phyloP scores from a whole-genome alignment of 2,113 vertebrate genomes.

The Tenrec ecaudatus region DNA sequence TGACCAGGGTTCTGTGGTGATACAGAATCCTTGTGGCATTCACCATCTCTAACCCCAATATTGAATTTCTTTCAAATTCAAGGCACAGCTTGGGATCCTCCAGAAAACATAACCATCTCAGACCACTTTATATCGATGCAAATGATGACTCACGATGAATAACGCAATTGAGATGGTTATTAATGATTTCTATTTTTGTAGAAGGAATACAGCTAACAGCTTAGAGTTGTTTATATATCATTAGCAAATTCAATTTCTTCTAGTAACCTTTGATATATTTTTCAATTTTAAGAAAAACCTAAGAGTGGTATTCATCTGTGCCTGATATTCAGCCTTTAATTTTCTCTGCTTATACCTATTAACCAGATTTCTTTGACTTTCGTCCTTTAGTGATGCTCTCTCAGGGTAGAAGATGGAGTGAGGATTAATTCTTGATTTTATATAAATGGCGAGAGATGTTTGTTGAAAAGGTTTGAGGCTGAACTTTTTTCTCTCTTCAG shows the following conservation, averaged over 20 bases:
- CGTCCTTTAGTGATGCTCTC: slow-evolving; percentile 12
- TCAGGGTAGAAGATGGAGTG: slow-evolving; percentile 3
- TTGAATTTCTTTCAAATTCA: background rate
- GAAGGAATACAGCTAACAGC: slow-evolving; percentile 42
- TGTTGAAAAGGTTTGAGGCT: slow-evolving; percentile 25
- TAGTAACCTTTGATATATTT: slow-evolving; percentile 56
- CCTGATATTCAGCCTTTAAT: background rate
- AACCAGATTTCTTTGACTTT: slow-evolving; percentile 24
- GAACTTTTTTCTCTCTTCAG: slow-evolving; percentile 61
- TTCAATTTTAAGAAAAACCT: slow-evolving; percentile 58
- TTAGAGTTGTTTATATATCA: slow-evolving; percentile 60
- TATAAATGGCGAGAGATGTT: background rate
- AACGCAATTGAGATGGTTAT: slow-evolving; percentile 51
- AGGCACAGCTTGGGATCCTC: background rate
- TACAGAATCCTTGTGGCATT: background rate
- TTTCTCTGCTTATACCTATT: background rate
- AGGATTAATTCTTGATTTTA: slow-evolving; percentile 53
- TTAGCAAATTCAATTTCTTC: slow-evolving; percentile 71
- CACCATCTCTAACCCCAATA: background rate
- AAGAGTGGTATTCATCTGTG: background rate
- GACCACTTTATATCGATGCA: background rate
- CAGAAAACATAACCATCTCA: slow-evolving; percentile 41
- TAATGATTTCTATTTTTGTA: slow-evolving; percentile 63
- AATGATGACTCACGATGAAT: slow-evolving; percentile 52
- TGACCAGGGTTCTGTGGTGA: background rate